Conservation (phyloP, 2,113 vertebrate species). For the Petrocephalus microphthalmus region DNA sequence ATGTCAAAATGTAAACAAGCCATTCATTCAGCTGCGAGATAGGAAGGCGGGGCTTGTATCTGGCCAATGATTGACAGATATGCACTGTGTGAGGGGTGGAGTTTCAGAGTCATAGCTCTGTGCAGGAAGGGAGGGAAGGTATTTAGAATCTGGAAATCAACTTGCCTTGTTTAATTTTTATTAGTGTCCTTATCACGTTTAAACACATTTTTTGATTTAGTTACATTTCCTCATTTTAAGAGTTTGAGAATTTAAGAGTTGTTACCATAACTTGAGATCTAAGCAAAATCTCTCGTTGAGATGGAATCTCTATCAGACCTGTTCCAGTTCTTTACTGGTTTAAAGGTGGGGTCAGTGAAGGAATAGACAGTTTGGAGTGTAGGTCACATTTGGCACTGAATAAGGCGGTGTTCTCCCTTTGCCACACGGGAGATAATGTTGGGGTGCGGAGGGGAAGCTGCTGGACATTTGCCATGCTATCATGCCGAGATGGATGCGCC, state of each 20-base stretch:
- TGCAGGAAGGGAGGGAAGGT: neutral
- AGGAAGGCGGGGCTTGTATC: neutral
- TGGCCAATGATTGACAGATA: neutral
- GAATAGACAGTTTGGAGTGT: neutral
- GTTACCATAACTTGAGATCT: neutral
- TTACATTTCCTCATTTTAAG: neutral
- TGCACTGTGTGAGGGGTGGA: neutral
- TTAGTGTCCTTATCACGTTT: neutral
- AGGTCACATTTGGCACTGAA: neutral
- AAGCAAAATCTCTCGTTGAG: neutral
- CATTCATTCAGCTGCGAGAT: neutral
- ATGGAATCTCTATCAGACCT: neutral
- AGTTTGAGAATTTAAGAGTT: neutral
- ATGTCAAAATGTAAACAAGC: conserved; percentile 3
- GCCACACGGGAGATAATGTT: neutral
- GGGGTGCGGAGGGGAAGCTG: neutral
- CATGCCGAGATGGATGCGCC: neutral
- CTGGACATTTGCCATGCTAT: neutral
- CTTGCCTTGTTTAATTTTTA: neutral
- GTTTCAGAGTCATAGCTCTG: neutral
- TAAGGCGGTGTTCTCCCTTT: neutral
- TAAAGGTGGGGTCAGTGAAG: neutral
- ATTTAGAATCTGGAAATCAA: neutral
- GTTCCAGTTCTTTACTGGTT: neutral
- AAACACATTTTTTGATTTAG: neutral